These are phyloP conservation scores for Dioctria linearis DNA, from an alignment of 2,888 invertebrate genomes.

Conservation along the genomic window DNA sequence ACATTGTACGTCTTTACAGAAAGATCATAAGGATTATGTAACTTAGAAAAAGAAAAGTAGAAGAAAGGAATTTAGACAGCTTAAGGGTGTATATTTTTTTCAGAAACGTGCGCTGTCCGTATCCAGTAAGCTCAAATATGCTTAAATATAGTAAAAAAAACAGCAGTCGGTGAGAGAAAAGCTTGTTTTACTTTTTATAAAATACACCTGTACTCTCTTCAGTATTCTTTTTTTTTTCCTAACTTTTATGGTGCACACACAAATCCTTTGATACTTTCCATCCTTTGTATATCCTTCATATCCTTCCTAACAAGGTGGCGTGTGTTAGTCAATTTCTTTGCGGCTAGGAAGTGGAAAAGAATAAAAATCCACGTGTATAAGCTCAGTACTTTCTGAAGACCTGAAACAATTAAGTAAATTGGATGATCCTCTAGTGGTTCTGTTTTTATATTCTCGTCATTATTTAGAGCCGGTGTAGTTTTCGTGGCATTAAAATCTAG, in stretches of 20 bases:
- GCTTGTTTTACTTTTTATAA: no score
- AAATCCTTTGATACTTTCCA: slow-evolving; percentile 10
- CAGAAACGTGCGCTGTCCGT: slow-evolving; percentile 22
- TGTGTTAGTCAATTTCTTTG: slow-evolving; percentile 10
- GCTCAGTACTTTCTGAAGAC: slow-evolving; percentile 3
- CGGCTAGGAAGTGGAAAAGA: slow-evolving; percentile 19
- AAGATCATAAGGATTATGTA: not conserved
- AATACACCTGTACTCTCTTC: not conserved
- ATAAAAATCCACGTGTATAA: not conserved
- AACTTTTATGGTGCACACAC: slow-evolving; percentile 9
- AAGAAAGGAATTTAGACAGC: not conserved
- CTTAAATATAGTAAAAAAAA: not conserved
- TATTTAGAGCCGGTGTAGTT: slow-evolving; percentile 15
- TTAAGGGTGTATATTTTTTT: not conserved
- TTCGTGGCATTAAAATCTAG: slow-evolving; percentile 2
- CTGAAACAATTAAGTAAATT: slow-evolving; percentile 36
- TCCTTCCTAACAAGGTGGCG: slow-evolving; percentile 26
- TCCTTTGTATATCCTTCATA: not conserved
- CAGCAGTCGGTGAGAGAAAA: not conserved
- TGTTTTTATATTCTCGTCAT: slow-evolving; percentile 27
- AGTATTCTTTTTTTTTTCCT: not conserved
- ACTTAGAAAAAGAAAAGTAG: not conserved
- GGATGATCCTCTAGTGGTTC: slow-evolving; percentile 15
- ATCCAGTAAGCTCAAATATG: slow-evolving; percentile 8
- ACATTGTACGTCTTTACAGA: not conserved